Evolutionary conservation across 2,797 vertebrate genomes (phyloP).

Genomic region (Momotus momota): DNA sequence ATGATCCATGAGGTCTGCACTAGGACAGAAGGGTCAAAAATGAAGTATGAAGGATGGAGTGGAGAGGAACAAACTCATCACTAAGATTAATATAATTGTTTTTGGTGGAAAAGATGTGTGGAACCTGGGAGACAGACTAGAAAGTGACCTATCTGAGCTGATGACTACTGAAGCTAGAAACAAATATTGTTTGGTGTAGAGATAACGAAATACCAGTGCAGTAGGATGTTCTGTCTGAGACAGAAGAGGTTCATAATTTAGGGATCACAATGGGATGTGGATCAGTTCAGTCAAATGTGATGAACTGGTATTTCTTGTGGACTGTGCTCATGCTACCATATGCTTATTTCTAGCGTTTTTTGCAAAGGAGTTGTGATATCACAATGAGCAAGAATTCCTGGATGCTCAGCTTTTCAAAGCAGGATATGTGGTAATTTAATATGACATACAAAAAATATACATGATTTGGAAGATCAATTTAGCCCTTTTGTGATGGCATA

Average conservation of each 20-base stretch:
- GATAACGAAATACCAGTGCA: fast-evolving
- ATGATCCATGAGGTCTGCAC: not conserved
- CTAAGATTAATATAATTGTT: not conserved
- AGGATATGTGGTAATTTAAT: not conserved
- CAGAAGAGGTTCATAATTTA: not conserved
- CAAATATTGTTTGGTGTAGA: not conserved
- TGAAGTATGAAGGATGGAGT: not conserved
- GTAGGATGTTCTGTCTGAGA: not conserved
- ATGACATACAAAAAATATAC: not conserved
- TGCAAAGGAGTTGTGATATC: not conserved
- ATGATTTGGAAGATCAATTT: not conserved
- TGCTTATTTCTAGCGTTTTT: not conserved
- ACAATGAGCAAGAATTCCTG: not conserved
- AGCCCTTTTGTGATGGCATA: not conserved
- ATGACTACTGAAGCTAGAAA: not conserved
- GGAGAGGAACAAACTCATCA: not conserved
- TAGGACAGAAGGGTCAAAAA: not conserved
- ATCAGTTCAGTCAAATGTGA: not conserved
- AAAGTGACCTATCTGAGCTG: not conserved
- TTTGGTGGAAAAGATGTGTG: not conserved
- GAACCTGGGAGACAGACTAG: not conserved
- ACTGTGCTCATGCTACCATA: not conserved
- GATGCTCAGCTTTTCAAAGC: not conserved
- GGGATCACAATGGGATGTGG: not conserved
- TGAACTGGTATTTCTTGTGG: not conserved